Evolutionary conservation across 2,113 vertebrate species (phyloP).

Genomic region (Capra hircus): DNA sequence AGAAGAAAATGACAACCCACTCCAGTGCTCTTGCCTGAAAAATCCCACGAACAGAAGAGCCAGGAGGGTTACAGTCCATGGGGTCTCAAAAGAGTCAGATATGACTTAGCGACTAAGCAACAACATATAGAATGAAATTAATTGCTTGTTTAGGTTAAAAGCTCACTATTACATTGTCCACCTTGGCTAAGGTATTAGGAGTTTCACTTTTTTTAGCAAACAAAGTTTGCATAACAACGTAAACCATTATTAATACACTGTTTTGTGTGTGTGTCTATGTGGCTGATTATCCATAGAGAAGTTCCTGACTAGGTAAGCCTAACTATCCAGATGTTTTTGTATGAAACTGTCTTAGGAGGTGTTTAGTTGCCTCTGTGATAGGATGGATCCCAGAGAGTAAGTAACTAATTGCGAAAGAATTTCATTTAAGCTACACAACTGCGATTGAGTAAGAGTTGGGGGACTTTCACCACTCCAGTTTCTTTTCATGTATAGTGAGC

Average conservation of each 20-base stretch:
- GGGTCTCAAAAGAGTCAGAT: neutral
- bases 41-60: neutral
- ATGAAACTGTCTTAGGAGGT: neutral
- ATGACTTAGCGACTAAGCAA: neutral
- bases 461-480: neutral
- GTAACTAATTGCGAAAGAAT: conserved; percentile 5
- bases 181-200: neutral
- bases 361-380: neutral
- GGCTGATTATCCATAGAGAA: neutral
- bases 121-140: neutral
- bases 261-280: neutral
- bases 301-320: neutral
- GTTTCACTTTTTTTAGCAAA: neutral
- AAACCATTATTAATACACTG: neutral
- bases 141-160: neutral
- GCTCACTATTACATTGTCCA: neutral
- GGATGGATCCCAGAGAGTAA: neutral
- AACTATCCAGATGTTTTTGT: neutral
- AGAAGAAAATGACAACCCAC: neutral
- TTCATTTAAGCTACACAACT: conserved; percentile 8
- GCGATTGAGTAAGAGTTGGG: neutral
- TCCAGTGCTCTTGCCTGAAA: neutral
- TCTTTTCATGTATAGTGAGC: neutral
- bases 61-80: neutral
- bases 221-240: neutral